Conservation (phyloP, 2,888 invertebrate species). For the Phalera bucephala region DNA sequence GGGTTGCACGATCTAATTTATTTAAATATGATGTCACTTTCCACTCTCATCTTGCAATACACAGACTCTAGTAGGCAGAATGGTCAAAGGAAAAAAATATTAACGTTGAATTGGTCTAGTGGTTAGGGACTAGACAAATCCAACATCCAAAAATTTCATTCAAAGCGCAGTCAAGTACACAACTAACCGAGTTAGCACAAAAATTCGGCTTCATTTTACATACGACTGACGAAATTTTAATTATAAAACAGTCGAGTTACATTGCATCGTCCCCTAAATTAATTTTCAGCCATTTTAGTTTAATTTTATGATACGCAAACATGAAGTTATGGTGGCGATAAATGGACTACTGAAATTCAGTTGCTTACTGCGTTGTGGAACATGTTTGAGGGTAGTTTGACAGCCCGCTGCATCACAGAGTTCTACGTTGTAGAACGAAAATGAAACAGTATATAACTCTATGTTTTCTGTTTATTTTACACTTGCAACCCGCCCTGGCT, state of each 20-base stretch:
- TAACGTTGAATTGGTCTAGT: too few relatives aligned
- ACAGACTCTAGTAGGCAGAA: too few relatives aligned
- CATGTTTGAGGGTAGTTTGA: conserved; percentile 1
- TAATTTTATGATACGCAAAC: conserved; percentile 17
- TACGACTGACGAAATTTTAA: conserved; percentile 27
- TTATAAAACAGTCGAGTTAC: conserved; percentile 25
- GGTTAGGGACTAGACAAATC: too few relatives aligned
- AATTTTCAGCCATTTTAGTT: conserved; percentile 30
- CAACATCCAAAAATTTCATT: too few relatives aligned
- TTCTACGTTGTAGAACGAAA: background rate
- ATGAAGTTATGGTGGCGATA: conserved; percentile 12
- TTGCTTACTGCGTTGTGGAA: background rate
- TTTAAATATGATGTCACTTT: too few relatives aligned
- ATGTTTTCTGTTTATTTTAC: background rate
- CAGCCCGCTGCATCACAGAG: background rate
- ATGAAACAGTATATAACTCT: conserved; percentile 3
- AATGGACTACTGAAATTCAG: conserved; percentile 10
- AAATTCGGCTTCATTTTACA: conserved; percentile 7
- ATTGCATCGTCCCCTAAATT: conserved; percentile 17
- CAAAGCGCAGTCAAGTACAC: too few relatives aligned
- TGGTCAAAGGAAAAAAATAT: too few relatives aligned
- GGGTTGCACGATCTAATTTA: too few relatives aligned
- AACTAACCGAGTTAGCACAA: conserved; percentile 21
- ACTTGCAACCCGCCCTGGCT: too few relatives aligned
- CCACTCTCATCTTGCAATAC: too few relatives aligned